Conservation (phyloP, 2,113 vertebrate genomes). For the Crotalus tigris region DNA sequence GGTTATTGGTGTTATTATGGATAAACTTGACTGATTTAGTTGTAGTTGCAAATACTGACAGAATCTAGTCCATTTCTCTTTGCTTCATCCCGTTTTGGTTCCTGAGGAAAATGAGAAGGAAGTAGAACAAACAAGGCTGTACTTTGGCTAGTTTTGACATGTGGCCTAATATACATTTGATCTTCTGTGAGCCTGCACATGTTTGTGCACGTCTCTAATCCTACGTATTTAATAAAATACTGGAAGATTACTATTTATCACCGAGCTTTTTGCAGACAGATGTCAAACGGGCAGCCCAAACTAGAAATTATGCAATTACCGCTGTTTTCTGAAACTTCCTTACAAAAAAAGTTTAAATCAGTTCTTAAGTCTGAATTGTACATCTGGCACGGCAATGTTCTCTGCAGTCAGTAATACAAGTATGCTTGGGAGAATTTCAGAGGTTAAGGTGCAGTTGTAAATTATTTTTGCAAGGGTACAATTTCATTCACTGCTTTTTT, state of each 20-base stretch:
- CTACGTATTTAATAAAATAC: not conserved
- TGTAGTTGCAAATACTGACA: not conserved
- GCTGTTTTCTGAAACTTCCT: not conserved
- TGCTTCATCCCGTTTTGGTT: not conserved
- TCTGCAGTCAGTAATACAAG: not conserved
- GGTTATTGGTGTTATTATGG: not conserved
- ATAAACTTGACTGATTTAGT: not conserved
- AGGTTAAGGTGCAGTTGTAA: not conserved
- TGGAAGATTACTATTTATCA: not conserved
- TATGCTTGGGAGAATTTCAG: not conserved
- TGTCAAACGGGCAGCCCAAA: not conserved
- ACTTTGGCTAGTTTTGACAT: not conserved
- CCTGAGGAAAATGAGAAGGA: not conserved
- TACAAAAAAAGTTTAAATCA: not conserved
- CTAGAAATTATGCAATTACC: not conserved
- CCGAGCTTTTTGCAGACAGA: not conserved
- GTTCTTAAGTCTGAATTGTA: not conserved
- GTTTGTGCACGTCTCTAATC: not conserved
- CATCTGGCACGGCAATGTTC: not conserved
- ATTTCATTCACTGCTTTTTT: not conserved
- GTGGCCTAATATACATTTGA: not conserved
- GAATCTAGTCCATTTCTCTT: not conserved
- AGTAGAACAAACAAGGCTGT: not conserved
- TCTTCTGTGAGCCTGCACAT: not conserved
- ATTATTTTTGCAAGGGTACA: not conserved